Base-by-base conservation (phyloP, 2,113 vertebrate genomes). In the Elephantulus edwardii region DNA sequence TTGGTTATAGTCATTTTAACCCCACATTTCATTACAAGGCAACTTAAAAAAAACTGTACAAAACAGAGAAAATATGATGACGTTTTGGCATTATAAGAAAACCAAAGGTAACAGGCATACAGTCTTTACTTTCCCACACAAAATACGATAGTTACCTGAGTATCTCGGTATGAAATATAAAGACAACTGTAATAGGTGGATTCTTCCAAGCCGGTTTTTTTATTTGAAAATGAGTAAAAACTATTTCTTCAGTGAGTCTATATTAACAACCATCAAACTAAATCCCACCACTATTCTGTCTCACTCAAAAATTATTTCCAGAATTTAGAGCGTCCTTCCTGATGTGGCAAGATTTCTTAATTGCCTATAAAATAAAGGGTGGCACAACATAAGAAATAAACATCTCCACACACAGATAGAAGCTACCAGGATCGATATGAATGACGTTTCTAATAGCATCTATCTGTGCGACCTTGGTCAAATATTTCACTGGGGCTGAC, bases 391-490 rank as follows among this genome's bases (percentile, higher is more conserved):
- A 19, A 12, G 28, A 48, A 89, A 33, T 22, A 68, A 93, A 68
- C 26, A 82, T 83, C 58, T n/a, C 40, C 56, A 66, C 77, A 20
- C 12, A 72, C 26, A 84, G 38, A 83, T 16, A 46, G 42, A 22
- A 35, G 11, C 14, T 22, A 91, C 8, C 10, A 50, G 50, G n/a
- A n/a, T 19, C 48, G 33, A 28, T 64, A 62, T 40, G 78, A 89
- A 85, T 85, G 58, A 92, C 33, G 44, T 68, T 77, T 84, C 28
- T 58, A 92, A 78, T 74, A 46, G 68, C 52, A 81, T 64, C 14
- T 72, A 62, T 77, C 38, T 81, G 26, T 58, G 19, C 56, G 68
- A 95, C 78, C 62, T 89, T 89, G 74, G 56, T 70, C 35, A 89
- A 77, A 92, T 2, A 40, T 48, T 89, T 79, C 33, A 6, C 19